Percentiles rank a stretch among this genome's conserved stretches.
phyloP scores from a whole-genome alignment of 2,113 vertebrate genomes.

The Pipra filicauda region DNA sequence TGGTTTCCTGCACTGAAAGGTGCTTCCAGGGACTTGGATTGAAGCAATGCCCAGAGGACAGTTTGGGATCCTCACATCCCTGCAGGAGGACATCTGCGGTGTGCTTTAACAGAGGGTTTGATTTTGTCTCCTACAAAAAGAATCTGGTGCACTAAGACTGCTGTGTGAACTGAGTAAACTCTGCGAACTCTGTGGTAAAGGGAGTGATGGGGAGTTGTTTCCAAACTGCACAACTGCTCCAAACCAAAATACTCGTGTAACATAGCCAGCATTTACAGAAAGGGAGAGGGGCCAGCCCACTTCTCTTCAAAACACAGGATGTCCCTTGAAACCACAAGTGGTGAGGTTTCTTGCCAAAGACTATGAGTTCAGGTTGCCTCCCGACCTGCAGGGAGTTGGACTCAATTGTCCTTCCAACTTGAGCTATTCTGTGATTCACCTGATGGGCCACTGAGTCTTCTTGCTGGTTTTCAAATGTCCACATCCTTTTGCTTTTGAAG shows the following conservation, averaged over 20 bases:
- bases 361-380: not conserved
- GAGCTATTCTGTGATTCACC: not conserved
- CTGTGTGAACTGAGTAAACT: not conserved
- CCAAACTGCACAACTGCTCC: not conserved
- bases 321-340: not conserved
- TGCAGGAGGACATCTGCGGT: not conserved
- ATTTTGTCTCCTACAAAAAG: not conserved
- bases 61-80: not conserved
- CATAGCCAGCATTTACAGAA: not conserved
- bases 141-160: rapidly evolving
- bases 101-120: not conserved
- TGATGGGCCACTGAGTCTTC: not conserved
- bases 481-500: not conserved
- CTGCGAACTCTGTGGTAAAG: not conserved
- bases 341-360: not conserved
- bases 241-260: not conserved
- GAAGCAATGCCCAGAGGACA: not conserved
- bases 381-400: not conserved
- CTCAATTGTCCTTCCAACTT: not conserved
- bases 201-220: not conserved
- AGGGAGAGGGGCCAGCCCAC: not conserved
- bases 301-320: not conserved
- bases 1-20: not conserved
- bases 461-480: not conserved
- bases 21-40: not conserved